These are phyloP conservation scores for Arrhopalites spinosus DNA, from an alignment of 2,888 invertebrate species.

Conservation along the genomic window DNA sequence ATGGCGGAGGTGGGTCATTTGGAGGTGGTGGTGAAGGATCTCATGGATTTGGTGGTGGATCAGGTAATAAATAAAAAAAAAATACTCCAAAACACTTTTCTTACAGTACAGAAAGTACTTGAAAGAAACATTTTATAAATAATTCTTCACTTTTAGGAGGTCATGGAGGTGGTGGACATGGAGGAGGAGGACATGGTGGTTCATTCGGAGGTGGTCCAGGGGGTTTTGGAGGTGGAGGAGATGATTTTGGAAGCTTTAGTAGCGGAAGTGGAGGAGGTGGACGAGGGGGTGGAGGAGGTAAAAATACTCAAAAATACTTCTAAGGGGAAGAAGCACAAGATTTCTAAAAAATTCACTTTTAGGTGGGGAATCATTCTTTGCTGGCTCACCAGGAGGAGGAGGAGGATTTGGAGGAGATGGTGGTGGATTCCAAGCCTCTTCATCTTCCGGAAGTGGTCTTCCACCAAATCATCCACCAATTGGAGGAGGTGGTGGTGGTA, in stretches of 20 bases:
- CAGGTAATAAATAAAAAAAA: too few relatives aligned
- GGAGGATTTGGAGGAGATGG: slow-evolving; percentile 34
- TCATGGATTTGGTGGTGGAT: slow-evolving; percentile 8
- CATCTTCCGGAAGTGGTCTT: slow-evolving; percentile 3
- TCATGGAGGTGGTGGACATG: slow-evolving; percentile 17
- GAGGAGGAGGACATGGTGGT: neutral
- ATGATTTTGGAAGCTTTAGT: slow-evolving; percentile 19
- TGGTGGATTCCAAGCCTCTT: slow-evolving; percentile 24
- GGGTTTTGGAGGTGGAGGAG: slow-evolving; percentile 33
- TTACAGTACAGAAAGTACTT: too few relatives aligned
- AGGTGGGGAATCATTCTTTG: slow-evolving; percentile 37
- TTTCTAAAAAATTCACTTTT: too few relatives aligned
- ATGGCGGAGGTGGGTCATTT: slow-evolving; percentile 13
- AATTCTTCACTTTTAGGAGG: slow-evolving; percentile 10
- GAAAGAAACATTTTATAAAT: too few relatives aligned
- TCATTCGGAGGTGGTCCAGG: neutral
- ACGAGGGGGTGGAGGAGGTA: slow-evolving; percentile 24
- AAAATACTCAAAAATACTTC: slow-evolving; percentile 33
- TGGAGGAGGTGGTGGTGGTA: neutral
- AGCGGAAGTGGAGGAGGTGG: slow-evolving; percentile 26
- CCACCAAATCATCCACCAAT: neutral
- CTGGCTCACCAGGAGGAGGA: slow-evolving; percentile 37
- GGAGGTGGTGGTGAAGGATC: slow-evolving; percentile 27
- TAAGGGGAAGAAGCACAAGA: slow-evolving; percentile 26
- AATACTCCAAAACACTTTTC: too few relatives aligned